These are phyloP conservation scores for Marmota flaviventris DNA, from an alignment of 2,113 vertebrate genomes.

Conservation along the genomic window DNA sequence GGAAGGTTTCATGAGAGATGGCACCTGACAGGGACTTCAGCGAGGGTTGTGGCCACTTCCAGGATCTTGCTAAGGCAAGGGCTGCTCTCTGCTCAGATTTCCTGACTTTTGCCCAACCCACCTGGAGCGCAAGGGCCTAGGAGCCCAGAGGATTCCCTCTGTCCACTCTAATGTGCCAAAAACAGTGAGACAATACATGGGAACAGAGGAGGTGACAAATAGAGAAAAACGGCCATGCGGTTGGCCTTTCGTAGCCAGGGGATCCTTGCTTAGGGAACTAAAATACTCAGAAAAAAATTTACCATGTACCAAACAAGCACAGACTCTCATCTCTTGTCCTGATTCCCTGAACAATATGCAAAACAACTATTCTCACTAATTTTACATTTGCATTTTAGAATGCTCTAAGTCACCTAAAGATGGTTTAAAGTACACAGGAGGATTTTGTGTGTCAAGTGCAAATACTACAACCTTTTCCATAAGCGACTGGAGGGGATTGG, in stretches of 20 bases:
- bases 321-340: background rate
- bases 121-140: accelerated
- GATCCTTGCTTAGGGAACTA: too few relatives aligned
- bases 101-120: accelerated
- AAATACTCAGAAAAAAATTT: background rate
- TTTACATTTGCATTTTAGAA: background rate
- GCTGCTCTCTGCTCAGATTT: background rate
- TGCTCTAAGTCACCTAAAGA: background rate
- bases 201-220: accelerated
- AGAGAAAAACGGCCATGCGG: background rate
- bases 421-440: background rate
- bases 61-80: accelerated
- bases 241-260: background rate
- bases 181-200: accelerated
- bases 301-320: background rate
- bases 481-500: background rate
- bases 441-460: too few relatives aligned
- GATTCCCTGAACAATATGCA: background rate
- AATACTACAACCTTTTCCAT: background rate
- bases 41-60: accelerated
- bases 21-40: accelerated
- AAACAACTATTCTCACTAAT: background rate
- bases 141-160: background rate
- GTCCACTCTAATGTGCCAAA: background rate
- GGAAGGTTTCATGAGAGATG: accelerated